phyloP scores from a whole-genome alignment of 1,140 invertebrate genomes.

The Philopotamus ludificatus region DNA sequence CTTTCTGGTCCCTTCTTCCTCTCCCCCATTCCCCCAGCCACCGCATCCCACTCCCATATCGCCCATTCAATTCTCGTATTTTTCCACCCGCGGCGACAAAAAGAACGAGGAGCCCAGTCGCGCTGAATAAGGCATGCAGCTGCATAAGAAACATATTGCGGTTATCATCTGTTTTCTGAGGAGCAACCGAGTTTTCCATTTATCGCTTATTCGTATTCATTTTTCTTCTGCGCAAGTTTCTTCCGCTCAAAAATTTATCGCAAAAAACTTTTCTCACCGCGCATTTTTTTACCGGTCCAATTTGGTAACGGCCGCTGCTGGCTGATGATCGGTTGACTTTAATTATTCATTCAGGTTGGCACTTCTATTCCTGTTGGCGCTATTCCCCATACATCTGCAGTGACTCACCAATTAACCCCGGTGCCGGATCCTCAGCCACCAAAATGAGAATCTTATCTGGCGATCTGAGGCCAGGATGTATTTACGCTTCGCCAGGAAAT shows the following conservation, averaged over 20 bases:
- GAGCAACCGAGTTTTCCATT: constrained; percentile 25
- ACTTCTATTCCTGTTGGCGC: constrained; percentile 11
- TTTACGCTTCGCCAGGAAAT: constrained; percentile 19
- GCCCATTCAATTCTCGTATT: too few relatives aligned
- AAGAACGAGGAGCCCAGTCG: too few relatives aligned
- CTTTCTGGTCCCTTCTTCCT: too few relatives aligned
- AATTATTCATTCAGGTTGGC: constrained; percentile 21
- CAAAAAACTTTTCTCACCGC: too few relatives aligned
- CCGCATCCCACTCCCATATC: too few relatives aligned
- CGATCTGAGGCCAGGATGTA: constrained; percentile 18
- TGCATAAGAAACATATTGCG: constrained; percentile 28
- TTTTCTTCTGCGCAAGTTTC: constrained; percentile 2
- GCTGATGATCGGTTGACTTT: too few relatives aligned
- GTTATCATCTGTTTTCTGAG: constrained; percentile 22
- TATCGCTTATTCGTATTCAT: constrained; percentile 23
- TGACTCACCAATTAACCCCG: constrained; percentile 22
- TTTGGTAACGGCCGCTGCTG: constrained; percentile 5
- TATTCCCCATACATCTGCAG: constrained; percentile 3
- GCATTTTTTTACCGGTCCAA: too few relatives aligned
- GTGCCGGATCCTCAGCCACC: constrained; percentile 10
- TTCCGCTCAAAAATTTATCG: too few relatives aligned
- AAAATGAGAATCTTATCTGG: constrained; percentile 24
- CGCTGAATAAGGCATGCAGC: neutral
- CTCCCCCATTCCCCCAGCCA: too few relatives aligned
- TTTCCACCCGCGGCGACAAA: too few relatives aligned